Evolutionary conservation across 2,888 invertebrate species (phyloP), one percentile per base, ranked within the genome.

Genomic region (Lycaena phlaeas): DNA sequence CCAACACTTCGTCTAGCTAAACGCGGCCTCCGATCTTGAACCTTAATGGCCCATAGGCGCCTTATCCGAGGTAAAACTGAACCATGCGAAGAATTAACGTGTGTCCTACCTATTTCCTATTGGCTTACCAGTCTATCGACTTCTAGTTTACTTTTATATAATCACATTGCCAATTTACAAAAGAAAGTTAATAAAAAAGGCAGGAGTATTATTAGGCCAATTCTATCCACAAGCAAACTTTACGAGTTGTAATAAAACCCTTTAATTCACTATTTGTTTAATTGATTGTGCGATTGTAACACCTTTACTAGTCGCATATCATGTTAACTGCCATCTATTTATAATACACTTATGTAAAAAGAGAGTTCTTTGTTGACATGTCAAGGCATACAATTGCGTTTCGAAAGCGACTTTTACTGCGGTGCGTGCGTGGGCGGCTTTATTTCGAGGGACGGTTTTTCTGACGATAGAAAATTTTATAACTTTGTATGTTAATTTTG

Each of bases 391-490:
- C 66, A 64, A 66, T 69, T 70, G 64, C 62, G 52, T 69, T 77
- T 74, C 68, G 75, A 77, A 77, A 77, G 75, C 65, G 49, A 68
- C 72, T 75, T 67, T 74, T 71, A 70, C 68, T 63, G 50, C 38
- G 45, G 29, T n/a, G 40, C 45, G 46, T 60, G 74, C 65, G 81
- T 79, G 67, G 81, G 81, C 55, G 74, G 54, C 60, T 57, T 60
- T 73, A 70, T 76, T 66, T 15, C 49, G 56, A n/a, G n/a, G n/a
- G n/a, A 56, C 56, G 56, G 50, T 46, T 64, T 62, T 71, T 63
- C 43, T 44, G 45, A 53, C 54, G 53, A 62, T 58, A 56, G 64
- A 60, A 57, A 58, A 67, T 68, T 64, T 61, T 59, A 60, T 72
- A 67, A 74, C 70, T 39, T 31, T 30, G 22, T 39, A 73, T 67